These are phyloP conservation scores for Adelges cooleyi DNA, from an alignment of 1,140 invertebrate genomes.

Conservation along the genomic window DNA sequence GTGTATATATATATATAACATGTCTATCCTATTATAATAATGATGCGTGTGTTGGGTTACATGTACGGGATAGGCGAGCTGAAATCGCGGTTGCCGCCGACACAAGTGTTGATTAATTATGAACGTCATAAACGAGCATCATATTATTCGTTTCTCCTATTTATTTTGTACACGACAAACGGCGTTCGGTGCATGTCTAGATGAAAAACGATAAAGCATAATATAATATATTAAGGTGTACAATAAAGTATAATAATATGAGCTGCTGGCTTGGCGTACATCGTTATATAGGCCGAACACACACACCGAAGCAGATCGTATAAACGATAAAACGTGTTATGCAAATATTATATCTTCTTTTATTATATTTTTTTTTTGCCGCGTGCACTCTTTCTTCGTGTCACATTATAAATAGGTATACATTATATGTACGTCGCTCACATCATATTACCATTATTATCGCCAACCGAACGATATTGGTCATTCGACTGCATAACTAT, in stretches of 20 bases:
- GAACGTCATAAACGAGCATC: constrained; percentile 10
- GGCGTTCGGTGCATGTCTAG: no score
- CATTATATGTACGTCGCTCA: no score
- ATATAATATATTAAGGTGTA: no score
- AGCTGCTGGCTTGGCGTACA: no score
- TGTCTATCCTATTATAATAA: background rate
- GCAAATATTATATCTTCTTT: constrained; percentile 5
- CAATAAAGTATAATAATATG: no score
- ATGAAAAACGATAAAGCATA: no score
- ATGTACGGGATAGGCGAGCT: background rate
- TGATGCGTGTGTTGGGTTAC: background rate
- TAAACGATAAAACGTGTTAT: constrained; percentile 10
- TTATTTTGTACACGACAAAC: background rate
- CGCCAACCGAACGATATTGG: background rate
- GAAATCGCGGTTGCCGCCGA: constrained; percentile 4
- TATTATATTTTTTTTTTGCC: no score
- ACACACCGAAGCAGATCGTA: background rate
- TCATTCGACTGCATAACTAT: constrained; percentile 12
- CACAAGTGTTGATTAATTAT: constrained; percentile 19
- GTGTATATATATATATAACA: background rate
- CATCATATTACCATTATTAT: no score
- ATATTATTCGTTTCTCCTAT: background rate
- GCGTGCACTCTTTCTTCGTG: no score
- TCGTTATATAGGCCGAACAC: background rate
- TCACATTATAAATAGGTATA: no score